phyloP scores from a whole-genome alignment of 2,888 invertebrate genomes.

The Thecophora atra region DNA sequence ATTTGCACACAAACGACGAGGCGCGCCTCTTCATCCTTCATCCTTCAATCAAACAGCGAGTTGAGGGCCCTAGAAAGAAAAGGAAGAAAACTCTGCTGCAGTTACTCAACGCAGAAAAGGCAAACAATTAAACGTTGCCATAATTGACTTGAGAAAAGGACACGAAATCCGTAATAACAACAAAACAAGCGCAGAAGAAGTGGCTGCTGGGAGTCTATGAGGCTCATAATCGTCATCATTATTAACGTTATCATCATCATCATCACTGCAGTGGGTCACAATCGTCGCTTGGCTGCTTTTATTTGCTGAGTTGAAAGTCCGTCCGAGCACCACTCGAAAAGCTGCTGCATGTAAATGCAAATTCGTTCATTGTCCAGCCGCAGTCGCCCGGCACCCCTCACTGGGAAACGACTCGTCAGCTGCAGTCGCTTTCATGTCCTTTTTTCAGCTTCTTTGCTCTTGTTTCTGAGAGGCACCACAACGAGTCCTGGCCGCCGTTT shows the following conservation, averaged over 20 bases:
- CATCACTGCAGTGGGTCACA: constrained; percentile 25
- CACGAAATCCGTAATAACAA: constrained; percentile 51
- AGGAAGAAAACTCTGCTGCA: constrained; percentile 16
- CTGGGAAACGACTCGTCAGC: neutral
- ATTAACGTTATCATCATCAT: neutral
- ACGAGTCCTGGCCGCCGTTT: constrained; percentile 21
- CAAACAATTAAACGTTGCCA: constrained; percentile 62
- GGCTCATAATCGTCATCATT: too few relatives aligned
- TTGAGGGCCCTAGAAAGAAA: neutral
- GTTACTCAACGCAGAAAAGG: constrained; percentile 40
- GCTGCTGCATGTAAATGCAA: neutral
- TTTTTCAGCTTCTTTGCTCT: constrained; percentile 5
- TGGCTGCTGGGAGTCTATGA: too few relatives aligned
- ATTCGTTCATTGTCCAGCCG: too few relatives aligned
- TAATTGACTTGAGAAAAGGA: constrained; percentile 63
- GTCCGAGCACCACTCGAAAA: neutral
- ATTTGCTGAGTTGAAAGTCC: too few relatives aligned
- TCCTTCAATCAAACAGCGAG: constrained; percentile 24
- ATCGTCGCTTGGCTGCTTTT: constrained; percentile 4
- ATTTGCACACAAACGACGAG: constrained; percentile 20
- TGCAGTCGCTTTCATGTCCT: neutral
- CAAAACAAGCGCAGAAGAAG: constrained; percentile 4
- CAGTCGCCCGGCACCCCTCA: too few relatives aligned
- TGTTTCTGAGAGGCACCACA: neutral
- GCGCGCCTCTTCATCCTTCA: constrained; percentile 7